Base-by-base conservation (phyloP, 1,140 invertebrate species). In the Portunus trituberculatus region DNA sequence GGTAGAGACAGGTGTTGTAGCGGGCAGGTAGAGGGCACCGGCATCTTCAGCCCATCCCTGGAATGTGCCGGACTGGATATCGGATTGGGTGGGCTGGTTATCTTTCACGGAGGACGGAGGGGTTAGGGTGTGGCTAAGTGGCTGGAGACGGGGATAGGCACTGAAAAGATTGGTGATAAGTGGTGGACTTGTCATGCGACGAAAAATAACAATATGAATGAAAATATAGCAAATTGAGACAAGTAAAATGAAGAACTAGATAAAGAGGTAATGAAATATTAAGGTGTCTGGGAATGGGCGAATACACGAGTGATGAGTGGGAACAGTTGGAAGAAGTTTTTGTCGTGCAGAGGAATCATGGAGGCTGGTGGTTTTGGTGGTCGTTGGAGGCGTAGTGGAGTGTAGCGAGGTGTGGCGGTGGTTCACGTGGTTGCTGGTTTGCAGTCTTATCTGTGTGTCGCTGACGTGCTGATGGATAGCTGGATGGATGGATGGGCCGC, bases 11-110 rank as follows among this genome's bases (percentile, higher is more conserved):
- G 67, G 67, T 76, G 67, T 25, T 76, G 16, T 76, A 76, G 67
- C 67, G 67, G 67, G 67, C 67, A 76, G 67, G 67, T 76, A 76
- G 67, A 76, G 67, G 67, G 67, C 67, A 76, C 67, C 67, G n/a
- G 4, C 67, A 76, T 20, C 67, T 7, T 25, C 67, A 76, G 67
- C 67, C 25, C n/a, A 1, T 7, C 67, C 67, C 67, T 76, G 67
- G 67, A 76, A 76, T 76, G 67, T 76, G 67, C 4, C 67, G 67
- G 67, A 76, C 67, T 76, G 67, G 67, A 76, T 59, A 59, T 59
- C 52, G n/a, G 67, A n/a, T n/a, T 76, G 6, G 67, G 1, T 12
- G 67, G 67, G 10, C 1, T n/a, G 67, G 16, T n/a, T 76, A 76
- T 76, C 67, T 76, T 76, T 20, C n/a, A n/a, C 20, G 16, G 67